Evolutionary conservation across 1,140 invertebrate species (phyloP), one percentile per base, ranked within the genome.

Genomic region (Pseudomyrmex flavicornis): DNA sequence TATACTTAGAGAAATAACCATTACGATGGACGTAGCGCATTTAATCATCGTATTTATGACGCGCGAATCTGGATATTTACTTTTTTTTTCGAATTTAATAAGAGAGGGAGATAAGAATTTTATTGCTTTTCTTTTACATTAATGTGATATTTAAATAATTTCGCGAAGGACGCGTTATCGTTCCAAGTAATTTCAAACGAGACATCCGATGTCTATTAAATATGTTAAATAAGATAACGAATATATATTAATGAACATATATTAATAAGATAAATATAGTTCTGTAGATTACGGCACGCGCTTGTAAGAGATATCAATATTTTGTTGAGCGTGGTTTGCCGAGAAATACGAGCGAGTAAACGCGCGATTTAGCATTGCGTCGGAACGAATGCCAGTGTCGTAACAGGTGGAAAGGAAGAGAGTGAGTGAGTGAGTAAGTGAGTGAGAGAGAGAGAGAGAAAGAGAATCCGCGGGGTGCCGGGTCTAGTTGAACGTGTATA

Each of bases 281-380:
- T 44, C 2, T 8, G 26, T 8, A 82, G 85, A 59, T 56, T 73
- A 54, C 15, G 59, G 48, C 52, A 13, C 17, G 52, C 15, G 44
- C 56, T 35, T 26, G 35, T 46, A 66, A 66, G 63, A 54, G 86
- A 91, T 92, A 93, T 94, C 92, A 93, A 91, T 93, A 92, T 91
- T 93, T 93, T 92, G 91, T 91, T 90, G 91, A 80, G 74, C 82
- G n/a, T 22, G 54, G 46, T 75, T 91, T 92, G 90, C 73, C 83
- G 72, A 73, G 85, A 82, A 88, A 82, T 89, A 80, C 73, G 83
- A 70, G 52, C 72, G 68, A 84, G 90, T 89, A 89, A 92, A 91
- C 89, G 87, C 83, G 84, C 88, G 83, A 90, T 93, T 92, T 87
- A 83, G 74, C 54, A 85, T 84, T 86, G 62, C 74, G 80, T 62